Evolutionary conservation across 1,140 invertebrate genomes (phyloP), one percentile per base, ranked within the genome.

Genomic region (Diachasmimorpha longicaudata): DNA sequence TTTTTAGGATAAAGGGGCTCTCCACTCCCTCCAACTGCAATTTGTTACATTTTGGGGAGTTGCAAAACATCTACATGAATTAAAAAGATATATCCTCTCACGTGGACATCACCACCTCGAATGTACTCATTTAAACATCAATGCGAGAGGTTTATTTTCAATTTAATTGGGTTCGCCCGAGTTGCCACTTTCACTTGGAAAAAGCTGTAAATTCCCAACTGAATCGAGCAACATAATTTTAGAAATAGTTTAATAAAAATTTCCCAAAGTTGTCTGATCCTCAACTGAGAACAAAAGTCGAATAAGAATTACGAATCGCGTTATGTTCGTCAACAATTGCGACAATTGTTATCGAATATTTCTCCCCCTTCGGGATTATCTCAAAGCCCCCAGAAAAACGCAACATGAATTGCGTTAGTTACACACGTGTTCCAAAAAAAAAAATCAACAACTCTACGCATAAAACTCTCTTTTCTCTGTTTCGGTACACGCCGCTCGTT

Each of bases 401-500:
- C 19, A 42, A 39, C 23, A 52, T 55, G 69, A 48, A 70, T 36
- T 46, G 46, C 21, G 21, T 52, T 72, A 46, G 69, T 70, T 44
- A 48, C 37, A 55, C 52, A 70, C 74, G 58, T 55, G 46, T 69
- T 48, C 25, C 46, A 69, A 68, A 72, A 58, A 21, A n/a, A 46
- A 72, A 39, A 37, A n/a, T 46, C 25, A 9, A 16, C 42, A 48
- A 46, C 75, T 68, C 52, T 72, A 67, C 73, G 37, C 42, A 68
- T 77, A 36, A 46, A 77, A 80, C 80, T 85, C 75, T 74, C 69
- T 83, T 84, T 83, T 84, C 84, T 84, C 82, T 84, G 80, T 85
- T 84, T 85, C 84, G 81, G 76, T 52, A 55, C 75, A 79, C 80
- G 72, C 79, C 79, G 80, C 83, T 85, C 79, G 80, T 87, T 84